Base-by-base conservation (phyloP, 2,888 invertebrate species). In the Gonocerus acuteangulatus region DNA sequence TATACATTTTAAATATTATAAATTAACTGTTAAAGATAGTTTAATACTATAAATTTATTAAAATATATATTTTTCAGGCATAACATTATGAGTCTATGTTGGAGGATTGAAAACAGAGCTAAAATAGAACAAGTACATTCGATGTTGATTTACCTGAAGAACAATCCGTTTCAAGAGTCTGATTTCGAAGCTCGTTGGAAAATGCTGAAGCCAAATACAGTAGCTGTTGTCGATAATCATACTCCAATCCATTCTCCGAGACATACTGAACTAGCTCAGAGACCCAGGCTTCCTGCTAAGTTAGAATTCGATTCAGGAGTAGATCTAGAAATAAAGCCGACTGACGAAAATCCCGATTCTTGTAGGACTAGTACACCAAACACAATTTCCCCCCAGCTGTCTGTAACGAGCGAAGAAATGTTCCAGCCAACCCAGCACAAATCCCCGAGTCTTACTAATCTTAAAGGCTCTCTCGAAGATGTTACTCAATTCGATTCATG, bases 121-220 rank as follows among this genome's bases (percentile, higher is more conserved):
- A 71, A 75, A 19, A 73, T 80, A 57, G 72, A 76, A 13, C 79
- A 80, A 70, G 74, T 81, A 18, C 74, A 78, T 62, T 73, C 77
- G 51, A 77, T 80, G 73, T 70, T 82, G 36, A 70, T 73, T 1
- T 78, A 80, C 67, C 71, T 77, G 11, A 70, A 74, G 42, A 73
- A 74, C 19, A 64, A 64, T 49, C 67, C 67, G 13, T 58, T 60
- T 44, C 62, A 65, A 47, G 66, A 65, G 22, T 21, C 65, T 69
- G 80, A 86, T 72, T 89, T 89, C 72, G 87, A 88, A 69, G 78
- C 79, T 45, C 80, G 87, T 59, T 89, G 89, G 88, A 82, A 85
- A 68, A 77, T 77, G 21, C 78, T 85, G 66, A 84, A 82, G 71
- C 84, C 86, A 15, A 86, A 86, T 72, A 74, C 76, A 39, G 79